Conservation (phyloP, 1,140 invertebrate species). For the Cydia strobilella region DNA sequence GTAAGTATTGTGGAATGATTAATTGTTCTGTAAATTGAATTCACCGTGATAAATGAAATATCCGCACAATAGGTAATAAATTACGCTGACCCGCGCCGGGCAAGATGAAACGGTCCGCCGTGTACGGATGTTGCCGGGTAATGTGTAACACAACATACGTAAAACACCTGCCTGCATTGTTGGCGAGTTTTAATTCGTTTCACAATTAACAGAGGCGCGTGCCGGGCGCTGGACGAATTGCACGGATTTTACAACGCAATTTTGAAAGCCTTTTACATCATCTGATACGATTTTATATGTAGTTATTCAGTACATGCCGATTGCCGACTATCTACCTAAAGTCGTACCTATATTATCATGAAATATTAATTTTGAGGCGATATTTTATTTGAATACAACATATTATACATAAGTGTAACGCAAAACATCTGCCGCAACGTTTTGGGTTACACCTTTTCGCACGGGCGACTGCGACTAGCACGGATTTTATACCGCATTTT, state of each 20-base stretch:
- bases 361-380: too few species aligned
- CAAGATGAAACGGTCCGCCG: constrained; percentile 73
- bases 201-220: constrained; percentile 29
- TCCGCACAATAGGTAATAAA: constrained; percentile 79
- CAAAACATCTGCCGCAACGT: too few species aligned
- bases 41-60: constrained; percentile 79
- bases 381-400: too few species aligned
- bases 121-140: constrained; percentile 59
- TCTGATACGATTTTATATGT: background rate
- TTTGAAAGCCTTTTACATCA: background rate
- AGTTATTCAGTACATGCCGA: too few species aligned
- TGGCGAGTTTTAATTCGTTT: constrained; percentile 50
- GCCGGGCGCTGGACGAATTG: background rate
- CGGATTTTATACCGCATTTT: too few species aligned
- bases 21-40: constrained; percentile 79
- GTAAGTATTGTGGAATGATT: constrained; percentile 77
- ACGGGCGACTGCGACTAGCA: too few species aligned
- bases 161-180: constrained; percentile 61
- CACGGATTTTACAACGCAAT: constrained; percentile 30
- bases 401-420: too few species aligned
- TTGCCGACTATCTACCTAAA: too few species aligned
- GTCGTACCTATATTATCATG: too few species aligned
- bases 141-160: constrained; percentile 63
- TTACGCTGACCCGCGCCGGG: constrained; percentile 71
- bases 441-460: too few species aligned